Conservation (phyloP, 2,113 vertebrate genomes). For the Passer montanus region DNA sequence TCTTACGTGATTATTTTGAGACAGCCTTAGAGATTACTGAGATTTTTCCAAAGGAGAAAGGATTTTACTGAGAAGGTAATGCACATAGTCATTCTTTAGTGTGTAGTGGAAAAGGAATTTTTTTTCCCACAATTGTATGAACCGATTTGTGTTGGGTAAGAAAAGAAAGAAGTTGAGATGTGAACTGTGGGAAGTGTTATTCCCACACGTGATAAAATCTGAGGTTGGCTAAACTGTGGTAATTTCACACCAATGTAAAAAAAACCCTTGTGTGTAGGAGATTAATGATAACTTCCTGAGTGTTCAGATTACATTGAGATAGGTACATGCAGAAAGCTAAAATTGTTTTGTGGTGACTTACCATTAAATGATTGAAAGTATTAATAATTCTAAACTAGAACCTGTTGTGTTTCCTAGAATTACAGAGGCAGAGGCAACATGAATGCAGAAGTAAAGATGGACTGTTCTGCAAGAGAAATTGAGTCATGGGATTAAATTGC, state of each 20-base stretch:
- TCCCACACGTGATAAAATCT: background rate
- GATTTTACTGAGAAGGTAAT: background rate
- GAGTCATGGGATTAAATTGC: slow-evolving; percentile 74
- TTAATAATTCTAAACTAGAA: background rate
- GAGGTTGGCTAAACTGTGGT: background rate
- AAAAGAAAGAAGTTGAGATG: background rate
- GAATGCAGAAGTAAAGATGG: slow-evolving; percentile 15
- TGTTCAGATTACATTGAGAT: background rate
- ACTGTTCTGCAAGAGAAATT: background rate
- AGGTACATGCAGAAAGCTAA: background rate
- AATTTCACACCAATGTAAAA: background rate
- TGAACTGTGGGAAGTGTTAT: background rate
- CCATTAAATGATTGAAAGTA: background rate
- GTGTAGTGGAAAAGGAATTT: background rate
- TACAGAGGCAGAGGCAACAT: background rate
- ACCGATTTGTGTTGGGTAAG: background rate
- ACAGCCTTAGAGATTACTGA: background rate
- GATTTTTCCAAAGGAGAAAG: background rate
- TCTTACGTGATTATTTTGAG: background rate
- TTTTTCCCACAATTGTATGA: background rate
- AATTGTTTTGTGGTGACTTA: background rate
- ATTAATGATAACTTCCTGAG: background rate
- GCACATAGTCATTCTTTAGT: background rate
- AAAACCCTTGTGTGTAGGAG: background rate
- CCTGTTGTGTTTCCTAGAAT: slow-evolving; percentile 47